Evolutionary conservation across 2,797 vertebrate species (phyloP), one percentile per base, ranked within the genome.

Genomic region (Brachyalestes nurse): DNA sequence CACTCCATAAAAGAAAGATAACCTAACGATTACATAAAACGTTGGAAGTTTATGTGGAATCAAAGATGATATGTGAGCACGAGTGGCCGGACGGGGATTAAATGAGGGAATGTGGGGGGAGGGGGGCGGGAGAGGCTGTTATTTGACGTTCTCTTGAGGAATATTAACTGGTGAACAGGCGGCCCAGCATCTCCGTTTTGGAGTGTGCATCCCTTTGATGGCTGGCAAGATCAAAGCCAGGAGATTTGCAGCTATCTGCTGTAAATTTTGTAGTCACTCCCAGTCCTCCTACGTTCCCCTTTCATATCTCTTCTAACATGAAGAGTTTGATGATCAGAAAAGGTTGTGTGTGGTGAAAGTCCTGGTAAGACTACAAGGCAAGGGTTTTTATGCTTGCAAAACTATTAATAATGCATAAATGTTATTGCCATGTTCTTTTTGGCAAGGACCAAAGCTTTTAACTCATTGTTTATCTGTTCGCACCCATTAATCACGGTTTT

Each of bases 191-290:
- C 89, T 90, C 88, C 85, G 87, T 91, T 89, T 85, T 83, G 85
- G 86, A 88, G 87, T 81, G 86, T 45, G 58, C 86, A 85, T 88
- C 82, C 86, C 90, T 93, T 92, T 93, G 91, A 93, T 92, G 90
- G 89, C 84, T 89, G 84, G 78, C 84, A 86, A 89, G 90, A 94
- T 94, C 92, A 94, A 94, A 94, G 90, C 83, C 81, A 72, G 64
- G 80, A 91, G 89, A 93, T 92, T 91, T 93, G 88, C 91, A 89
- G 83, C 87, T 86, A 92, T 93, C 89, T 86, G 88, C 87, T 86
- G 87, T 91, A 80, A 92, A 91, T 94, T 80, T 89, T 85, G 84
- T 75, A 89, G 67, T 71, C 78, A 49, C 78, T 74, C 78, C 49
- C 72, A 23, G 76, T 78, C 66, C 71, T 76, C 61, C 47, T 51